Evolutionary conservation across 2,797 vertebrate genomes (phyloP).

Genomic region (Hoplostethus atlanticus): DNA sequence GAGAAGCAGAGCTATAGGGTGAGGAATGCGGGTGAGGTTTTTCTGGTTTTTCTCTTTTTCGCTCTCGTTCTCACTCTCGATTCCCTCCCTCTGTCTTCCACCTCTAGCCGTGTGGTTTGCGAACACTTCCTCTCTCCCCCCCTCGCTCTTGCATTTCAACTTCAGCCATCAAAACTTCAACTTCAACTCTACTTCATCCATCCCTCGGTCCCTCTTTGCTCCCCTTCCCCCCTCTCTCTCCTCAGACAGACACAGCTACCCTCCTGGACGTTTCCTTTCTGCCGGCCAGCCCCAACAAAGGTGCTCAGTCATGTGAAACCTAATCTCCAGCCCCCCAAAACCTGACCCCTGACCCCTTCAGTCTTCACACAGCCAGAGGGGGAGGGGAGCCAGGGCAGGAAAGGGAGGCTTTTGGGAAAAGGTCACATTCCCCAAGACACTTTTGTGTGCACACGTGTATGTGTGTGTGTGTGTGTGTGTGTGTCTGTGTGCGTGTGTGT

Average conservation of each 20-base stretch:
- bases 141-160: conserved; percentile 63
- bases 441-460: conserved; percentile 74
- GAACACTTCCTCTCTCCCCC: conserved; percentile 19
- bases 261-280: conserved; percentile 87
- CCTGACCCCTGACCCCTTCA: conserved; percentile 85
- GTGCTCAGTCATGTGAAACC: conserved; percentile 90
- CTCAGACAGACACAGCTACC: conserved; percentile 86
- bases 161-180: conserved; percentile 41
- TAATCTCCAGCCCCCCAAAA: conserved; percentile 87
- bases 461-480: conserved; percentile 47
- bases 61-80: not conserved
- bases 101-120: conserved; percentile 12
- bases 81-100: conserved; percentile 11
- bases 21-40: conserved; percentile 60
- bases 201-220: conserved; percentile 51
- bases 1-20: conserved; percentile 25
- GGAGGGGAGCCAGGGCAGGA: conserved; percentile 82
- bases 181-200: conserved; percentile 52
- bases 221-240: conserved; percentile 41
- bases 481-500: conserved; percentile 28
- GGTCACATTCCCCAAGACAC: conserved; percentile 85
- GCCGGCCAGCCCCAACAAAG: conserved; percentile 85
- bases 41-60: conserved; percentile 55
- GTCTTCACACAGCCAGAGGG: conserved; percentile 85
- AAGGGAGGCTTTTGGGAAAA: conserved; percentile 85